These are phyloP conservation scores for Rhabdomys pumilio DNA, from an alignment of 2,797 vertebrate genomes.

Conservation along the genomic window DNA sequence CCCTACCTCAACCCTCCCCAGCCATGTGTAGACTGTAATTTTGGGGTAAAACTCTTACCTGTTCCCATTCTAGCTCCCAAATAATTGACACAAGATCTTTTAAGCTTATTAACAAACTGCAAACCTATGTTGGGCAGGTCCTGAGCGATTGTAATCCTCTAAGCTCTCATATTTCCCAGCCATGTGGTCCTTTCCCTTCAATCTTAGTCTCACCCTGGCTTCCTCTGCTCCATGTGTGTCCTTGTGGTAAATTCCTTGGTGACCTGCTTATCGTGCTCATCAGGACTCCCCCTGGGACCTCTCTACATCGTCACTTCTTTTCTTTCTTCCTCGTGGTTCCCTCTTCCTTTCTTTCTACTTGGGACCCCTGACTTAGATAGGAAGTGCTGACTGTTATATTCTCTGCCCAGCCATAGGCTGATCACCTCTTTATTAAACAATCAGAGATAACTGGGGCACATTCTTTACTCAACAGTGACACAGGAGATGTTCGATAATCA, in stretches of 20 bases:
- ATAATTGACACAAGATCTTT: not conserved
- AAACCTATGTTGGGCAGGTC: not conserved
- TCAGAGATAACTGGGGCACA: not conserved
- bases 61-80: not conserved
- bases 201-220: not conserved
- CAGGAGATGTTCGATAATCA: not conserved
- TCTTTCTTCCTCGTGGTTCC: not conserved
- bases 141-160: not conserved
- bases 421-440: not conserved
- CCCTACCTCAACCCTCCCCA: not conserved
- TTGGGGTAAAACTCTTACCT: too few species aligned
- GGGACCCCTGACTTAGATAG: not conserved
- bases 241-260: not conserved
- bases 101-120: not conserved
- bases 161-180: not conserved
- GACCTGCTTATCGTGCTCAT: not conserved
- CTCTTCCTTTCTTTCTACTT: not conserved
- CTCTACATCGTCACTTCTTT: not conserved
- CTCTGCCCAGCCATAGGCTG: not conserved
- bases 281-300: not conserved
- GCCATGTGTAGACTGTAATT: not conserved
- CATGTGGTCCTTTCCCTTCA: too few species aligned
- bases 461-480: not conserved
- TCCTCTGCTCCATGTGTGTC: not conserved
- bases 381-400: not conserved